Evolutionary conservation across 37 sponge, comb jelly and placozoan species (phyloP).

Genomic region (Hexactinellida sp.): DNA sequence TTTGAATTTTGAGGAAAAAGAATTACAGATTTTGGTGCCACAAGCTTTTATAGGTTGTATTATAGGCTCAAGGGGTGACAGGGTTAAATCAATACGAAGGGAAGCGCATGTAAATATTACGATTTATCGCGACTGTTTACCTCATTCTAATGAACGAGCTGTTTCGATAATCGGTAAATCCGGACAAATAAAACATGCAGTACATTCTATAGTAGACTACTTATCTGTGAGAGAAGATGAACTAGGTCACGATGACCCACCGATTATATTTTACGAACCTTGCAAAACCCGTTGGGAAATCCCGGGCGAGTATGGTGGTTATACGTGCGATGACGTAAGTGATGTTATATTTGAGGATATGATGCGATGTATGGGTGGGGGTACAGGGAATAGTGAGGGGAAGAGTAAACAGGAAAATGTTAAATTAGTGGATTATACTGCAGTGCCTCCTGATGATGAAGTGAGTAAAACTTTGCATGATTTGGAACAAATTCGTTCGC

Average conservation of each 20-base stretch:
- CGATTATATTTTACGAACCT: neutral
- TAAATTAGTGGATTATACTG: neutral
- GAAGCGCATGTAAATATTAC: constrained; percentile 8
- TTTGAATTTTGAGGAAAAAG: neutral
- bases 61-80: neutral
- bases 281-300: constrained; percentile 1
- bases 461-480: neutral
- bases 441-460: neutral
- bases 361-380: neutral
- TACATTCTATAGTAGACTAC: neutral
- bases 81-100: neutral
- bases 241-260: neutral
- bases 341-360: neutral
- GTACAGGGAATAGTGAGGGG: neutral
- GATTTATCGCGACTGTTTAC: neutral
- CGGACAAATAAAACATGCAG: neutral
- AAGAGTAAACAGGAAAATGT: neutral
- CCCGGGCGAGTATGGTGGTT: neutral
- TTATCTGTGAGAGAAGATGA: neutral
- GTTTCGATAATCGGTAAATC: neutral
- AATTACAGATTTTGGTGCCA: neutral
- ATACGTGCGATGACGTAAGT: neutral
- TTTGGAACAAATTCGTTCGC: neutral
- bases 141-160: constrained; percentile 11
- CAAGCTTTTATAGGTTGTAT: constrained; percentile 8